A percentile compares a stretch with the other conserved stretches of the same genome.
Evolutionary conservation across 2,113 vertebrate genomes (phyloP).

Genomic region (Maylandia zebra): DNA sequence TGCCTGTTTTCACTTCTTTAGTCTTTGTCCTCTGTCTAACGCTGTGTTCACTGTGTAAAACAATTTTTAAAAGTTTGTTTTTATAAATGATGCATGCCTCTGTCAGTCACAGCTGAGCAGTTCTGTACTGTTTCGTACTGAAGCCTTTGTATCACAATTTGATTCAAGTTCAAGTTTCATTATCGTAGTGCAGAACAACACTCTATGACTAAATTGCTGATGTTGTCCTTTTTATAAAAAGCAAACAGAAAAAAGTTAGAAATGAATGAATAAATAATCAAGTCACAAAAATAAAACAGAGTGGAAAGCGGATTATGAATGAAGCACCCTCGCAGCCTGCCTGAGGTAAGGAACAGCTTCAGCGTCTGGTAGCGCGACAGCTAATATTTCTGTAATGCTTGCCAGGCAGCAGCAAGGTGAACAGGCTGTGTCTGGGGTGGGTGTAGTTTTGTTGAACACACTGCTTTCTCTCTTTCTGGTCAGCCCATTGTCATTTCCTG

Average conservation of each 20-base stretch:
- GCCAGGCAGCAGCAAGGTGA: not conserved
- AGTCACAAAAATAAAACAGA: not conserved
- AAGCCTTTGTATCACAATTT: not conserved
- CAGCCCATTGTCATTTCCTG: not conserved
- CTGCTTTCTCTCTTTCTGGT: not conserved
- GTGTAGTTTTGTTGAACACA: not conserved
- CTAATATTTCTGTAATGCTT: not conserved
- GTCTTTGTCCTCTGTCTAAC: not conserved
- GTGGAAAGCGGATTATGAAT: not conserved
- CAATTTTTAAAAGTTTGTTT: not conserved
- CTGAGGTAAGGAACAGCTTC: not conserved
- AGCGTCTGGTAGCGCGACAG: not conserved
- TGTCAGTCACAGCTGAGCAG: conserved; percentile 1
- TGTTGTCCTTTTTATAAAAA: not conserved
- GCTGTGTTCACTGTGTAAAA: not conserved
- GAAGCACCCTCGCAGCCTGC: not conserved
- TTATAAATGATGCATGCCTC: not conserved
- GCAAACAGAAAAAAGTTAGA: not conserved
- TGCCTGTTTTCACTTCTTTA: not conserved
- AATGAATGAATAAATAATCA: not conserved
- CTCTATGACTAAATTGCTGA: not conserved
- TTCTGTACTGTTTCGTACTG: not conserved
- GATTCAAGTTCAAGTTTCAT: not conserved
- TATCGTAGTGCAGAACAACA: not conserved
- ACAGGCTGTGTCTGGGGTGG: not conserved